Evolutionary conservation across 2,113 vertebrate genomes (phyloP).

Genomic region (Symphodus melops): DNA sequence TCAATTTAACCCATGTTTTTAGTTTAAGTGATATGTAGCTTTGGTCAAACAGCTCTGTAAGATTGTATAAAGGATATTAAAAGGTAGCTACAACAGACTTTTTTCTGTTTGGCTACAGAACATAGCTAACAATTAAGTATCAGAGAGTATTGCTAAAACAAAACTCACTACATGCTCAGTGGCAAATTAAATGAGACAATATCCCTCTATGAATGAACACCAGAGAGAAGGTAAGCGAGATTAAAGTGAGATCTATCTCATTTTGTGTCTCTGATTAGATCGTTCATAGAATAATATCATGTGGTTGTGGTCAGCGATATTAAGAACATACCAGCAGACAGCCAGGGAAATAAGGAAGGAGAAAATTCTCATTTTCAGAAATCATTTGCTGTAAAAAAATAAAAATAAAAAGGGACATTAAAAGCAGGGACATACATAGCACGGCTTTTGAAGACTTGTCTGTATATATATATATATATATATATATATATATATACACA

Average conservation of each 20-base stretch:
- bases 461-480: no score
- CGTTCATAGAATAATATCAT: neutral
- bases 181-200: neutral
- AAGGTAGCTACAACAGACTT: no score
- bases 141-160: neutral
- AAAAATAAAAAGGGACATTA: neutral
- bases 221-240: neutral
- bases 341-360: slow-evolving; percentile 19
- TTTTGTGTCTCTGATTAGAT: neutral
- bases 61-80: no score
- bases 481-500: no score
- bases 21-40: slow-evolving; percentile 7
- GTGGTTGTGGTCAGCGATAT: slow-evolving; percentile 22
- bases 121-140: neutral
- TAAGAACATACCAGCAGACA: slow-evolving; percentile 28
- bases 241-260: neutral
- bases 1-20: neutral
- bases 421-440: slow-evolving; percentile 29
- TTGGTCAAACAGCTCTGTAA: neutral
- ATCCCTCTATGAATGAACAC: neutral
- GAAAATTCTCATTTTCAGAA: slow-evolving; percentile 15
- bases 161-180: neutral
- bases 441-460: slow-evolving; percentile 4
- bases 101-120: no score
- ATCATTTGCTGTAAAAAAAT: neutral